Base-by-base conservation (phyloP, 2,113 vertebrate species). In the Furnarius figulus region DNA sequence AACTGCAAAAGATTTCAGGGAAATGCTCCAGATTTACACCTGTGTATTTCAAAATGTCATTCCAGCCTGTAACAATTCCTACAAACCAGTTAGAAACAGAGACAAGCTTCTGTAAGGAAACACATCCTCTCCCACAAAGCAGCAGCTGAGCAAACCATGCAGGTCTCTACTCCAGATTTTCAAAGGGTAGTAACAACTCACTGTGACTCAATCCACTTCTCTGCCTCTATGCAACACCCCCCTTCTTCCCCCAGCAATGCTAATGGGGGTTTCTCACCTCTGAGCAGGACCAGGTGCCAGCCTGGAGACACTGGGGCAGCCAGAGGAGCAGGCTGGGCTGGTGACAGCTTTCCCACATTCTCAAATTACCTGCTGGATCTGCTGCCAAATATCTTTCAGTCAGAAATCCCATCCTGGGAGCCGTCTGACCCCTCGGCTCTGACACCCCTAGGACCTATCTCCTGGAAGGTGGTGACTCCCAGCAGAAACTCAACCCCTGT, bases 281-380 rank as follows among this genome's bases (percentile, higher is more conserved):
- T 1, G 22, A 81, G 85, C 44, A 37, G 72, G 65, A 76, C 65
- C 73, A 95, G 88, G 90, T 91, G 85, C 82, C 90, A 93, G 93
- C 58, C 94, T 78, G 80, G 10, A 97, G 92, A 93, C 92, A 46
- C 58, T 1, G 9, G 68, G 93, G 62, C 35, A 92, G 96, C 77
- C 90, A 93, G 90, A 93, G 90, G 65, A 96, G 81, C 92, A 78
- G 85, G 84, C 89, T 95, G 90, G 37, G 33, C 88, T 89, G 92
- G 61, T 53, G 89, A 90, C 92, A 93, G 27, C 74, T 96, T 87
- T 96, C 83, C 88, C 93, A 96, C 28, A 16, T 78, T 81, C 96
- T 95, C 35, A 2, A 44, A 72, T 96, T 94, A 95, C 93, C 76
- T 39, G 52, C 47, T 39, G 62, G 40, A 73, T 81, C 30, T 3